Base-by-base conservation (phyloP, 2,888 invertebrate species). In the Lacanobia oleracea region DNA sequence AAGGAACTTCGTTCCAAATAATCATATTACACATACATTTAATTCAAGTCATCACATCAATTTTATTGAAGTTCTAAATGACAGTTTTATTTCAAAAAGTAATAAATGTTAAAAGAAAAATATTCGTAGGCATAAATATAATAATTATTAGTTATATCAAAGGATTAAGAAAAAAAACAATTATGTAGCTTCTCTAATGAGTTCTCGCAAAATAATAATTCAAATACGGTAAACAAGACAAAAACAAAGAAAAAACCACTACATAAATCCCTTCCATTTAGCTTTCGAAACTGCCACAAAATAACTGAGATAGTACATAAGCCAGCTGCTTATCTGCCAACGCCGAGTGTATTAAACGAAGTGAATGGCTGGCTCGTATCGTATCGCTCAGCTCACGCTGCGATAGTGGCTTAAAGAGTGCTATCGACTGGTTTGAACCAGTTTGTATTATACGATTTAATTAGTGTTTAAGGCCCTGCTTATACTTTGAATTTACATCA, bases 281-380 rank as follows among this genome's bases (percentile, higher is more conserved):
- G 43, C 23, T 27, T 12, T 21, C 12, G 2, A 60, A 77, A 67
- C 12, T 48, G 40, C 48, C 21, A 60, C 37, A 56, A 77, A 63
- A 72, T 60, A 53, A 16, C 66, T 68, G 4, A 51, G 66, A 67
- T 64, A 66, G 68, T 23, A 73, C 65, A 59, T 67, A 72, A 79
- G 72, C 73, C 60, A 4, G 18, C n/a, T 45, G 53, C 81, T 81
- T 79, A 82, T 82, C 79, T 64, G 18, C 33, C 27, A 21, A n/a
- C 23, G 50, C 23, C 66, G 57, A 68, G 69, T 65, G 78, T 68
- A 78, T 77, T 69, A 78, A 66, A 61, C 48, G 50, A 51, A 65
- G 18, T 61, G 57, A 69, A 80, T 73, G 61, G 68, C 27, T 45
- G 4, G 8, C 27, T 72, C 9, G 53, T 63, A 72, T 77, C 59